Percentiles rank a stretch among this genome's conserved stretches.
Conservation (phyloP, 2,113 vertebrate species). For the Neogale vison region DNA sequence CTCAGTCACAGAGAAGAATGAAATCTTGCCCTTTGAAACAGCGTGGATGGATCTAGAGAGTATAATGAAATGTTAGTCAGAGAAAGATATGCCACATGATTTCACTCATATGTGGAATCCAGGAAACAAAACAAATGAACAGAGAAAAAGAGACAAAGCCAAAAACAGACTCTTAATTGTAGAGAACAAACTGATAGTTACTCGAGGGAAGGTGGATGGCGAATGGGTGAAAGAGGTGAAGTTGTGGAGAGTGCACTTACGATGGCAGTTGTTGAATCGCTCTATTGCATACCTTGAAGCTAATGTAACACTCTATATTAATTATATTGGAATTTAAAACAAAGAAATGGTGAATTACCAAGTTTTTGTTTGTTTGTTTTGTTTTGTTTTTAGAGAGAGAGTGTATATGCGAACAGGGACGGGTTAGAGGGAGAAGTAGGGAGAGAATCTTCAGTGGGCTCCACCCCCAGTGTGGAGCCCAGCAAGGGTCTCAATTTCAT, state of each 20-base stretch:
- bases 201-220: background rate
- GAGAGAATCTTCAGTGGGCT: background rate
- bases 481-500: background rate
- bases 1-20: background rate
- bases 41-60: background rate
- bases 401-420: background rate
- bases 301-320: background rate
- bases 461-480: background rate
- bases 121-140: background rate
- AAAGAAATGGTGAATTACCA: background rate
- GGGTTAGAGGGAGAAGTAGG: background rate
- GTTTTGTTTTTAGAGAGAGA: background rate
- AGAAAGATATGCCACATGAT: background rate
- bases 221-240: background rate
- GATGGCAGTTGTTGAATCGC: background rate
- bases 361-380: background rate
- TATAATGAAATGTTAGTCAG: background rate
- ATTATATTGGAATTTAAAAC: background rate
- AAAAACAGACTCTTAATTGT: background rate
- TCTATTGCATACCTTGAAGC: background rate
- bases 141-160: background rate
- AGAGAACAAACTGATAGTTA: background rate
- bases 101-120: background rate
- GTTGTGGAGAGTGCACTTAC: background rate
- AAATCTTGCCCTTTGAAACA: background rate